phyloP scores from a whole-genome alignment of 2,113 vertebrate genomes.

The Notiomystis cincta region DNA sequence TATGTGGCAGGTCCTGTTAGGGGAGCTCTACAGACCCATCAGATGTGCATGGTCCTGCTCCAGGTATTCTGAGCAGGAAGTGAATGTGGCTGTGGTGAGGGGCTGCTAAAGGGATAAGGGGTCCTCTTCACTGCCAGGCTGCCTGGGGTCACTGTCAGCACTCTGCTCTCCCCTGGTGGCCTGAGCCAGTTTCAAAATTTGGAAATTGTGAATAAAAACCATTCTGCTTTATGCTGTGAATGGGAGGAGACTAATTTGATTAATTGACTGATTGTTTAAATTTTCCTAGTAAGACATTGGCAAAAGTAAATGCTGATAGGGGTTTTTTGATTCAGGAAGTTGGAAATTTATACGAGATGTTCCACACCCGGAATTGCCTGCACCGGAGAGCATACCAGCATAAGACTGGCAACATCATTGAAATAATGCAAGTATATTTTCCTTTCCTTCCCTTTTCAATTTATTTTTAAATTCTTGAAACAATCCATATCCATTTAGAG shows the following conservation, averaged over 20 bases:
- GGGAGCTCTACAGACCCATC: background rate
- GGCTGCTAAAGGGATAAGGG: background rate
- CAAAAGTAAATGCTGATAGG: background rate
- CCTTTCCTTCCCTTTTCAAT: background rate
- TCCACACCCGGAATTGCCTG: slow-evolving; percentile 87
- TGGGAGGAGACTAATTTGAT: background rate
- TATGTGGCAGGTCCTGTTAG: background rate
- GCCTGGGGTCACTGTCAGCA: background rate
- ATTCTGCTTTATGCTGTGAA: background rate
- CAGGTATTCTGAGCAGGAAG: background rate
- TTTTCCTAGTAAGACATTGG: background rate
- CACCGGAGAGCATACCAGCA: slow-evolving; percentile 95
- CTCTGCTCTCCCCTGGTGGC: rapidly evolving
- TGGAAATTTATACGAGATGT: slow-evolving; percentile 92
- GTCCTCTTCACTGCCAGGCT: background rate
- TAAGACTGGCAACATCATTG: slow-evolving; percentile 88
- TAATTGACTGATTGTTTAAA: background rate
- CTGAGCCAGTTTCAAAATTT: background rate
- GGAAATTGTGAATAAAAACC: background rate
- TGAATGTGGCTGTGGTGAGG: background rate
- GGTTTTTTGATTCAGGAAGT: slow-evolving; percentile 79
- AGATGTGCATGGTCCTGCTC: background rate
- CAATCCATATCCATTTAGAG: background rate
- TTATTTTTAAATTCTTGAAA: background rate
- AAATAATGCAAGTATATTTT: slow-evolving; percentile 83